phyloP scores from a whole-genome alignment of 2,888 invertebrate genomes.

The Aporophyla nigra region DNA sequence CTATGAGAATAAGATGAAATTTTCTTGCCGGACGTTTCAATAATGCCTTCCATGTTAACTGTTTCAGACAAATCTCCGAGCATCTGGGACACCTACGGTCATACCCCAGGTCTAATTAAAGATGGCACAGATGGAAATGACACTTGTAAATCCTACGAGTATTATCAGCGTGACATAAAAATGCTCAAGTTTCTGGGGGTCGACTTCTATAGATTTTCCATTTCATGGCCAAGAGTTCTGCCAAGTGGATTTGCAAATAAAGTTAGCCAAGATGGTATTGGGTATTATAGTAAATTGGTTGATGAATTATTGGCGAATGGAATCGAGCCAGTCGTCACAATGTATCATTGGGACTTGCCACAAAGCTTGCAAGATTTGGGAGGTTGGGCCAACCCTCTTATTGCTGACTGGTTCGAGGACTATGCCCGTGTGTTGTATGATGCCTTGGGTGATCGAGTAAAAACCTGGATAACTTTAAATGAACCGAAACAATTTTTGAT shows the following conservation, averaged over 20 bases:
- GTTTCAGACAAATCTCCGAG: conserved; percentile 89
- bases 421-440: conserved; percentile 86
- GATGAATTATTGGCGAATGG: conserved; percentile 90
- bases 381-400: conserved; percentile 88
- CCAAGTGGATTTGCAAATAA: conserved; percentile 90
- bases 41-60: neutral
- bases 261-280: conserved; percentile 91
- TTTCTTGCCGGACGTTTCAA: neutral
- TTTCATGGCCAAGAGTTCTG: conserved; percentile 92
- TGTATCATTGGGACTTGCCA: conserved; percentile 91
- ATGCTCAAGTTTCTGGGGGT: conserved; percentile 86
- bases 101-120: conserved; percentile 85
- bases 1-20: no score
- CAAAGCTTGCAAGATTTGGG: conserved; percentile 90
- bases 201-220: conserved; percentile 90
- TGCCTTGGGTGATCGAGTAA: conserved; percentile 88
- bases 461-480: conserved; percentile 92
- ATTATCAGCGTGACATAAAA: conserved; percentile 89
- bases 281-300: conserved; percentile 92
- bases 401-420: conserved; percentile 87
- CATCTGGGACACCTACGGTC: conserved; percentile 92
- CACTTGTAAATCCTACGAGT: conserved; percentile 92
- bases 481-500: conserved; percentile 88
- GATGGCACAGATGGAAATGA: conserved; percentile 91
- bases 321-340: conserved; percentile 91